Base-by-base conservation (phyloP, 2,113 vertebrate genomes). In the Cephalopholis sonnerati region DNA sequence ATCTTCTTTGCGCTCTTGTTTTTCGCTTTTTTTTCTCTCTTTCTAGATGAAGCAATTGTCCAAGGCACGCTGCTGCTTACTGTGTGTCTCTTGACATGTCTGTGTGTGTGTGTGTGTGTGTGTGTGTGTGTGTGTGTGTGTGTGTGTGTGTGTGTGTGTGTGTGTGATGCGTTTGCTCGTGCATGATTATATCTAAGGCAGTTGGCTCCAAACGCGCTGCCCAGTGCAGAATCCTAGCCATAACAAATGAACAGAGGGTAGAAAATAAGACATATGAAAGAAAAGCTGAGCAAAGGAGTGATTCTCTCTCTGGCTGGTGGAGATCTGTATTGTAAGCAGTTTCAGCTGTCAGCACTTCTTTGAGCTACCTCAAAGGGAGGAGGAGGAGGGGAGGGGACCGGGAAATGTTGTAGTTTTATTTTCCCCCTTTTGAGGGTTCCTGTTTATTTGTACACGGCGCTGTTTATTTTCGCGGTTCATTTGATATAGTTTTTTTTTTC, bases 361-460 rank as follows among this genome's bases (percentile, higher is more conserved):
- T 95, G 95, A 95, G 93, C 94, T 93, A 92, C 87, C 91, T 92
- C 87, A 91, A 94, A 92, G 88, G 76, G 87, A 87, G 87, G 88
- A 88, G 84, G 96, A 67, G 85, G 89, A 68, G 65, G 64, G 18
- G 85, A 25, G 55, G 78, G 88, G 92, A 92, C 95, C 93, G 95
- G 96, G 96, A 95, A 96, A 96, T 97, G 96, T 96, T 97, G 96
- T 97, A 95, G 96, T 95, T 87, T 97, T 97, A 95, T 94, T 94
- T 94, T 95, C 93, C 95, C 94, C 94, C 93, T 96, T 96, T 96
- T 96, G 96, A 96, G 96, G 96, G 95, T 95, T 95, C 88, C 93
- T 96, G 95, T 97, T 97, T 96, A 88, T 94, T 92, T 91, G 93
- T 90, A 83, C 86, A 81, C 44, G 4, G 54, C 9, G 32, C 81